A percentile compares a stretch with the other conserved stretches of the same genome.
These are phyloP conservation scores for Sinocyclocheilus anophthalmus DNA, from an alignment of 2,113 vertebrate genomes.

Conservation along the genomic window DNA sequence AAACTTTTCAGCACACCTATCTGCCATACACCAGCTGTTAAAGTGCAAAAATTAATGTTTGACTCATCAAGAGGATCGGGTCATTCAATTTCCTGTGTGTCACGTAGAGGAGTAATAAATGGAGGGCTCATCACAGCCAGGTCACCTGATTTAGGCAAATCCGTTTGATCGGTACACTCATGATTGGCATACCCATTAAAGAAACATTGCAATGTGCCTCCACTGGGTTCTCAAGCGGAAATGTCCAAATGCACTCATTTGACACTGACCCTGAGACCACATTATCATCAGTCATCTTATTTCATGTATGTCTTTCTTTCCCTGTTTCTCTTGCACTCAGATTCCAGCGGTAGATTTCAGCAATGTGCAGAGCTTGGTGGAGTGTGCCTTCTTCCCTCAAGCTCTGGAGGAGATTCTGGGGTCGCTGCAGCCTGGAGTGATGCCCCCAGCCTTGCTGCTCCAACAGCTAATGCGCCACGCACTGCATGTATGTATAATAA, in stretches of 20 bases:
- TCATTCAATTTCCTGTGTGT: slow-evolving; percentile 77
- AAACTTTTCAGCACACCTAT: slow-evolving; percentile 33
- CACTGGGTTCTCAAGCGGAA: slow-evolving; percentile 68
- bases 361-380: slow-evolving; percentile 70
- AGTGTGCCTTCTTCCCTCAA: slow-evolving; percentile 79
- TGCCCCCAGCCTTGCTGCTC: slow-evolving; percentile 80
- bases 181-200: slow-evolving; percentile 79
- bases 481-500: slow-evolving; percentile 77
- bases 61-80: slow-evolving; percentile 67
- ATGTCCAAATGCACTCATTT: slow-evolving; percentile 25
- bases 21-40: slow-evolving; percentile 17
- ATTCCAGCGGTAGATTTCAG: slow-evolving; percentile 65
- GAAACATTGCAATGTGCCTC: slow-evolving; percentile 61
- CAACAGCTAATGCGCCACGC: slow-evolving; percentile 80
- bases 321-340: slow-evolving; percentile 54
- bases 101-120: slow-evolving; percentile 68
- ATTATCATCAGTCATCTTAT: slow-evolving; percentile 53
- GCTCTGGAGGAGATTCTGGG: slow-evolving; percentile 82
- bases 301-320: slow-evolving; percentile 44
- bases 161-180: slow-evolving; percentile 66
- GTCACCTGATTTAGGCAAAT: slow-evolving; percentile 71
- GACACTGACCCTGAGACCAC: slow-evolving; percentile 45
- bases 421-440: slow-evolving; percentile 72
- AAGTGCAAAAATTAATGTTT: slow-evolving; percentile 48
- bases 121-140: slow-evolving; percentile 66